A percentile compares a stretch with the other conserved stretches of the same genome.
These are phyloP conservation scores for Felis catus DNA, from an alignment of 2,113 vertebrate genomes.

Conservation along the genomic window F.catus_Fca126_mat1.0 CM031420.1:61713001-61713500, in stretches of 20 bases:
- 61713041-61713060: neutral
- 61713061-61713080: neutral
- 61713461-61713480: neutral
- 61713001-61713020: neutral
- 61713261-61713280: neutral
- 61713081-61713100: neutral
- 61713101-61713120: neutral
- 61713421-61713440: neutral
- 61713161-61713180: neutral
- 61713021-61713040: neutral
- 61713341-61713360: neutral
- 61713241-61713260: neutral
- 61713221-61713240: neutral
- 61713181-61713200: neutral
- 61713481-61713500: neutral
- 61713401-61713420: neutral
- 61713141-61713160: neutral
- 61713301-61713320: neutral
- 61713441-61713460: conserved; percentile 16
- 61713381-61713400: neutral
- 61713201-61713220: neutral
- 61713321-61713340: neutral
- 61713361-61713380: conserved; percentile 15
- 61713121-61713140: neutral
- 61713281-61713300: neutral